Percentiles rank a stretch among this genome's conserved stretches.
Evolutionary conservation across 2,113 vertebrate species (phyloP).

Genomic region (Siniperca chuatsi): DNA sequence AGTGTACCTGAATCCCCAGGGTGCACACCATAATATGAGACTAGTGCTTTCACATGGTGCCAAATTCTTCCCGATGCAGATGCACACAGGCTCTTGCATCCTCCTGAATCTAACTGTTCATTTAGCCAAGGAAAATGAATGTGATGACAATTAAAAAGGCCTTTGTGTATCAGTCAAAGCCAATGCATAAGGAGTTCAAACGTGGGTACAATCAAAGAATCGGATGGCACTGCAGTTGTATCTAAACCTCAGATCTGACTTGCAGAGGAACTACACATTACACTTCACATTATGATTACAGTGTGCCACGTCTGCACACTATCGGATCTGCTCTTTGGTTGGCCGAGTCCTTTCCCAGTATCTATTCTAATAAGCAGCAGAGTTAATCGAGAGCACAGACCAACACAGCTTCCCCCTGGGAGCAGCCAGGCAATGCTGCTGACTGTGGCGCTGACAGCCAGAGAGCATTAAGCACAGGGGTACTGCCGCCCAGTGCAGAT

Average conservation of each 20-base stretch:
- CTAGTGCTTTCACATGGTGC: constrained; percentile 22
- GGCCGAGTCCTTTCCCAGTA: constrained; percentile 66
- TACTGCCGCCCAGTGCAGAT: constrained; percentile 69
- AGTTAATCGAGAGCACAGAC: constrained; percentile 81
- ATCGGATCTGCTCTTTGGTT: constrained; percentile 63
- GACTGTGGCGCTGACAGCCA: constrained; percentile 79
- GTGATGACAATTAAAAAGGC: constrained; percentile 47
- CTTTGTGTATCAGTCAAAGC: constrained; percentile 42
- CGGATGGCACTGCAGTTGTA: constrained; percentile 20
- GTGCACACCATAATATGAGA: constrained; percentile 29
- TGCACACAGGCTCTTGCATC: constrained; percentile 16
- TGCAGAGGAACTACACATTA: constrained; percentile 49
- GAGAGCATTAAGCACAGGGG: constrained; percentile 80
- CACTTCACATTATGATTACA: constrained; percentile 63
- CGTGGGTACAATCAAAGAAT: constrained; percentile 37
- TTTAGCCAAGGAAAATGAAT: constrained; percentile 52
- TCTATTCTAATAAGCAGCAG: constrained; percentile 79
- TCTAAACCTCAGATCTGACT: constrained; percentile 49
- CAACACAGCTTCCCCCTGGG: constrained; percentile 74
- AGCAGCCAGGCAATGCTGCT: constrained; percentile 73
- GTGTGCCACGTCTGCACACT: constrained; percentile 42
- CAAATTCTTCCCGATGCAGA: constrained; percentile 32
- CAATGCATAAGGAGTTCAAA: constrained; percentile 22
- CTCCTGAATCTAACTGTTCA: constrained; percentile 28
- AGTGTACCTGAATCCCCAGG: constrained; percentile 43